Evolutionary conservation across 2,888 invertebrate genomes (phyloP), one percentile per base, ranked within the genome.

Genomic region (Clostera curtula): DNA sequence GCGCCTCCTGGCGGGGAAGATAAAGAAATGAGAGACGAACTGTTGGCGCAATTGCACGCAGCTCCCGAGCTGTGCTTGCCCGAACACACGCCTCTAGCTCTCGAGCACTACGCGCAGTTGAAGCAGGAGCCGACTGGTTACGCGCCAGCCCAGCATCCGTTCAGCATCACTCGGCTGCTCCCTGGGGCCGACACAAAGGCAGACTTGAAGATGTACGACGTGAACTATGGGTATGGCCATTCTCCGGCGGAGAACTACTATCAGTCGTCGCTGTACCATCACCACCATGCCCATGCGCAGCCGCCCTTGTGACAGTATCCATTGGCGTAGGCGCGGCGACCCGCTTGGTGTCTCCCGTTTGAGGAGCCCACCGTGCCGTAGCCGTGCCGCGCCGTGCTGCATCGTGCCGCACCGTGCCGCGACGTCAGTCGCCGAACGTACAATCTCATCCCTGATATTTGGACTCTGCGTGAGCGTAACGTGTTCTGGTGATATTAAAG

Each of bases 241-340:
- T 71, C 79, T 29, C 72, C 87, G 25, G 89, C 90, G 42, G 92
- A 93, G 72, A 91, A 92, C 68, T 93, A 94, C 77, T 93, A 94
- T 79, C 93, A 92, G 85, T 90, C 92, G 53, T 87, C 92, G 58
- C 85, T 93, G 63, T 93, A 95, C 74, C 92, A 89, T 65, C 80
- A 79, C 41, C 85, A 86, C 46, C 77, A 87, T 60, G 89, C 90
- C 54, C 86, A 86, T 58, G 88, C 90, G 54, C 90, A 93, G 63
- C 90, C 93, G 69, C 92, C 92, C 74, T 94, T 94, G 93, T 94
- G 94, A 94, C 94, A 94, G 85, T 94, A 94, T 68, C 93, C 94
- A 54, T 85, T 93, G 85, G 93, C 93, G 87, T 94, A 93, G 92
- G 88, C 69, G 55, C 68, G 63, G 47, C 67, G 64, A 34, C 56